Base-by-base conservation (phyloP, 1,140 invertebrate species). In the Lerema accius region DNA sequence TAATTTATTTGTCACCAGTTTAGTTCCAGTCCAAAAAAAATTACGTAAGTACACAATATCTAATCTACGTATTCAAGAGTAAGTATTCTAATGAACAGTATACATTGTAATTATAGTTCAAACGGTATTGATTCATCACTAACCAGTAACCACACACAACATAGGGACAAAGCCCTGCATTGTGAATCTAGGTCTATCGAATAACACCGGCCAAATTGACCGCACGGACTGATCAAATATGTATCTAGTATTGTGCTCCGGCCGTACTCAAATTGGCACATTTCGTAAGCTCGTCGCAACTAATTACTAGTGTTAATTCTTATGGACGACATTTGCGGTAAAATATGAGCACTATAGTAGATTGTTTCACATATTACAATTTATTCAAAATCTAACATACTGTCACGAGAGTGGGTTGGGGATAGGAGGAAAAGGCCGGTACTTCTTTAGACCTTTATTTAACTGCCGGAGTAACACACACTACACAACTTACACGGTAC, bases 141-240 rank as follows among this genome's bases (percentile, higher is more conserved):
- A 67, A 70, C 65, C 2, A 2, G 5, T 23, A 23, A 32, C 9
- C 28, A 32, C 9, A 32, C 4, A 7, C 69, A 68, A 61, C 51
- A 67, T 65, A 67, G 42, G 43, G 37, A 43, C 58, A 63, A 49
- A 64, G 63, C 70, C 66, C 66, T 32, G 9, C 7, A 32, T 32
- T 69, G 55, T 45, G 46, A 65, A 76, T 73, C 49, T 71, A 69
- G 74, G 71, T 71, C 66, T 61, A 53, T 71, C 67, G 65, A 72
- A 74, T 74, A 72, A 53, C 69, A 46, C 63, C 61, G 69, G 66
- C 69, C 69, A 74, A 77, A 77, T 75, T 74, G 72, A 74, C 71
- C 75, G 75, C 71, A 70, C 63, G 49, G 56, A 63, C 65, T 64
- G 65, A 72, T 71, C 73, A 73, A 74, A 74, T 75, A 73, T 73